Conservation (phyloP, 2,888 invertebrate species). For the Sphinx pinastri region DNA sequence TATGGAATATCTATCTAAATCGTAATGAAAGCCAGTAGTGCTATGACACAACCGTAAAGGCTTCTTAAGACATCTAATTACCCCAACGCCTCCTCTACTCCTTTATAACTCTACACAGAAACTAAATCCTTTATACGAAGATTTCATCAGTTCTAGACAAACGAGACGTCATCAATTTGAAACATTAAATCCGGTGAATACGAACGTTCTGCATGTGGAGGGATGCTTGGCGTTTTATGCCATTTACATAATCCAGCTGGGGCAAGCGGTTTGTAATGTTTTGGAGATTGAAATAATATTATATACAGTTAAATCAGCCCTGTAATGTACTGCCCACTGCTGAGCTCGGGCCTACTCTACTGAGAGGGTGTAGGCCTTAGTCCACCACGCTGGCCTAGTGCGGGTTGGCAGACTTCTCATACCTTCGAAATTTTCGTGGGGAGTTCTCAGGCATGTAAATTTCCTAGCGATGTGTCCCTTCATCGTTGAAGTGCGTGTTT, state of each 20-base stretch:
- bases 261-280: not conserved
- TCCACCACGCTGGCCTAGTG: too few species aligned
- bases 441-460: too few species aligned
- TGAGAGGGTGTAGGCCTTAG: too few species aligned
- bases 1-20: too few species aligned
- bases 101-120: conserved; percentile 34
- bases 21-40: too few species aligned
- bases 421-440: too few species aligned
- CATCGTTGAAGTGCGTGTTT: too few species aligned
- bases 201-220: conserved; percentile 15
- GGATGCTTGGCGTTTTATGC: not conserved
- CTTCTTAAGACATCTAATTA: not conserved
- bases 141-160: conserved; percentile 30
- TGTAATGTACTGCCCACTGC: too few species aligned
- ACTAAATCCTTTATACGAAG: conserved; percentile 33
- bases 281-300: not conserved
- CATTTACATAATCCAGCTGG: conserved; percentile 16
- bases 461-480: too few species aligned
- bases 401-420: too few species aligned
- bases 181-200: conserved; percentile 28
- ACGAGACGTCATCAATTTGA: conserved; percentile 29
- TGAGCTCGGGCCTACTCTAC: too few species aligned
- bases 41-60: not conserved
- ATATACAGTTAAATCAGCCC: too few species aligned
- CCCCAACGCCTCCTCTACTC: not conserved